Percentiles rank a stretch among this genome's conserved stretches.
Evolutionary conservation across 2,113 vertebrate genomes (phyloP).

Genomic region (Sporophila hypoxantha): DNA sequence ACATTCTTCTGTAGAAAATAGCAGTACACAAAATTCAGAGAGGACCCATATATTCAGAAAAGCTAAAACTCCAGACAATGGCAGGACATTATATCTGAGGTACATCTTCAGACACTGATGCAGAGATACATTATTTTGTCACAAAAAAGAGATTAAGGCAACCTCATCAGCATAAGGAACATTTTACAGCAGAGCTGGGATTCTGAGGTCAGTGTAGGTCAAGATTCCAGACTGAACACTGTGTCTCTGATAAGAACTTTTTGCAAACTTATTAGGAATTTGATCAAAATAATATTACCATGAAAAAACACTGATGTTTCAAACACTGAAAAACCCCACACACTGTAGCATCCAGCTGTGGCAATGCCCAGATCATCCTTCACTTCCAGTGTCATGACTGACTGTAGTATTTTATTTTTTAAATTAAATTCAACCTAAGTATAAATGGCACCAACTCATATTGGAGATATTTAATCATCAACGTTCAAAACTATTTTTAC

Average conservation of each 20-base stretch:
- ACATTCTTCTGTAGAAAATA: not conserved
- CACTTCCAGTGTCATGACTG: not conserved
- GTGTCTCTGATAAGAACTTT: not conserved
- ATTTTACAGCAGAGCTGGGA: not conserved
- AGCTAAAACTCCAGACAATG: not conserved
- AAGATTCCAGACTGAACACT: not conserved
- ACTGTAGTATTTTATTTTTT: not conserved
- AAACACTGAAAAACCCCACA: not conserved
- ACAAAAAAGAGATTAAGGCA: not conserved
- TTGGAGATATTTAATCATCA: not conserved
- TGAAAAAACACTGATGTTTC: not conserved
- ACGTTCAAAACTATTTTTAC: not conserved
- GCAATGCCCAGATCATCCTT: not conserved
- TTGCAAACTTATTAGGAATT: not conserved
- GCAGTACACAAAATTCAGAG: not conserved
- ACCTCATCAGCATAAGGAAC: not conserved
- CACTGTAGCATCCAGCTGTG: not conserved
- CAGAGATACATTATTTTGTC: not conserved
- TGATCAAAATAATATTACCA: not conserved
- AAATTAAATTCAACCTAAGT: not conserved
- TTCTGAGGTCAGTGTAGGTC: not conserved
- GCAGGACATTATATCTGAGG: not conserved
- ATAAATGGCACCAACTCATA: not conserved
- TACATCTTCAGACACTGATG: not conserved
- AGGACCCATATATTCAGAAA: not conserved